phyloP scores from a whole-genome alignment of 2,113 vertebrate genomes.

The Passerina amoena region DNA sequence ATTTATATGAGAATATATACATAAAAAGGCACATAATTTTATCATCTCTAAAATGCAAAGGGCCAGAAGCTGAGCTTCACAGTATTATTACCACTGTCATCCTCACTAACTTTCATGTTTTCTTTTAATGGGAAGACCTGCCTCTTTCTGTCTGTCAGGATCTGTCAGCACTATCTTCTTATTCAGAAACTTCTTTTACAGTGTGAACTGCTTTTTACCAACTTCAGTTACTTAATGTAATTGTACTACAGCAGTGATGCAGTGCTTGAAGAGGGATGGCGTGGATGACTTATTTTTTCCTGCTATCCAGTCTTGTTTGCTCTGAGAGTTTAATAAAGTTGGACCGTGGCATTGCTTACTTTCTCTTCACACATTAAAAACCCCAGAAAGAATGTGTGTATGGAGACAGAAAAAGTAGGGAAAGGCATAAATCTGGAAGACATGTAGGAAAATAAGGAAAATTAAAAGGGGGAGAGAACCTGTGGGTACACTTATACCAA shows the following conservation, averaged over 20 bases:
- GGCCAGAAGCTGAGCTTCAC: neutral
- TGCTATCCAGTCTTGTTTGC: neutral
- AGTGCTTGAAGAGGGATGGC: neutral
- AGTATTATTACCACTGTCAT: slow-evolving; percentile 15
- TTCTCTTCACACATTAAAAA: neutral
- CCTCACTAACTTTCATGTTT: slow-evolving; percentile 21
- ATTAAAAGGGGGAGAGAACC: neutral
- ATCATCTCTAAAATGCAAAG: neutral
- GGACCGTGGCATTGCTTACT: neutral
- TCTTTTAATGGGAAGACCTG: slow-evolving; percentile 6
- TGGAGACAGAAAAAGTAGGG: neutral
- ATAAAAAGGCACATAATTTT: neutral
- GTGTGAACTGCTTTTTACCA: slow-evolving; percentile 1
- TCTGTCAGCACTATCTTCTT: neutral
- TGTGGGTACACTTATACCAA: neutral
- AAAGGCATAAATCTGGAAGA: neutral
- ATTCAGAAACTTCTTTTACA: slow-evolving; percentile 15
- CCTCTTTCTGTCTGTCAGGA: slow-evolving; percentile 43
- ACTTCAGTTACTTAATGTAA: neutral
- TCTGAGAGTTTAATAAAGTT: neutral
- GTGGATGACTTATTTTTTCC: neutral
- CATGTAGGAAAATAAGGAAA: neutral
- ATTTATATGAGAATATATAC: neutral
- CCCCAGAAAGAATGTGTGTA: neutral
- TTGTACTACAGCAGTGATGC: neutral